Evolutionary conservation across 1,140 invertebrate species (phyloP), one percentile per base, ranked within the genome.

Genomic region (Uloborus diversus): DNA sequence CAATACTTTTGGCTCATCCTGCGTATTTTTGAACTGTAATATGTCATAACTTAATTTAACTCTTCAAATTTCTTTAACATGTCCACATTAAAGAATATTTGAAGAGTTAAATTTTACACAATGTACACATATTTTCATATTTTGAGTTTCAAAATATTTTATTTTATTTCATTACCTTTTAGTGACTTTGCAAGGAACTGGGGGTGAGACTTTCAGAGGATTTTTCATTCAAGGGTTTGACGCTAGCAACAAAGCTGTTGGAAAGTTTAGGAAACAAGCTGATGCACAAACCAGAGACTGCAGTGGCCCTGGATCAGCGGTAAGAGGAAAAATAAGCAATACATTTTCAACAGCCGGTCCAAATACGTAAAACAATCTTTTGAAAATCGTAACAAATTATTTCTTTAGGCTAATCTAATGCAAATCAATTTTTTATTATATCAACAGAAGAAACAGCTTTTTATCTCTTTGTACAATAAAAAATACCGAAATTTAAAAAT

Each of bases 221-320:
- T 75, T 75, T 23, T 75, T 75, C 47, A 75, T 75, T 11, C 71
- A 75, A 64, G 71, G 71, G 20, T 59, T 64, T 17, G 42, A 75
- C 20, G 11, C 28, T 11, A 30, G 3, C 28, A 27, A 14, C 28
- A 49, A 49, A 23, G 57, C 71, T 17, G 35, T 75, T 17, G 71
- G 71, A 33, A 32, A 49, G 37, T 75, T 75, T 47, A 7, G n/a
- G n/a, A 25, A 13, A 17, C 37, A 64, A 64, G 35, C 37, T 11
- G 71, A 49, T 53, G 71, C 71, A n/a, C 37, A 75, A 32, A 75
- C 71, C n/a, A 64, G 25, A 33, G 71, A 75, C 23, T 75, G 71
- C 28, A 42, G 32, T 27, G 25, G n/a, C 2, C 14, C 69, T 47
- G 71, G 33, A 42, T 23, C 33, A 37, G 32, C n/a, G 20, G 13